Evolutionary conservation across 2,113 vertebrate genomes (phyloP).

Genomic region (Phyllostomus hastatus): DNA sequence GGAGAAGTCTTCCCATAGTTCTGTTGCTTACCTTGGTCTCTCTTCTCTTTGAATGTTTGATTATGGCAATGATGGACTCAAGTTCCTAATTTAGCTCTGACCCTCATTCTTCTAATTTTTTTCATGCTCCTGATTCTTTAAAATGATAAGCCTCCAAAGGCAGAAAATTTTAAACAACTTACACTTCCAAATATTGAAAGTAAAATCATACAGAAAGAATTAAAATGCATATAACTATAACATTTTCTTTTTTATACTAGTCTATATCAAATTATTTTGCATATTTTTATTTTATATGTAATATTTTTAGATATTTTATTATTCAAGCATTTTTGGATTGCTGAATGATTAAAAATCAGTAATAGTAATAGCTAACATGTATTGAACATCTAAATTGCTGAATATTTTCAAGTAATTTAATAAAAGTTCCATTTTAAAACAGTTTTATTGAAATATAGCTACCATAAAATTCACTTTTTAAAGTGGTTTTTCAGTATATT

Average conservation of each 20-base stretch:
- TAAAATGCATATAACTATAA: background rate
- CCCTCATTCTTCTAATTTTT: background rate
- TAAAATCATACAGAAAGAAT: background rate
- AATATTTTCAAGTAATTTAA: background rate
- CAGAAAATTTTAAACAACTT: background rate
- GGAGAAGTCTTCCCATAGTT: background rate
- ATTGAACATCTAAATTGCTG: background rate
- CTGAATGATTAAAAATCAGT: background rate
- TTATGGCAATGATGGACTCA: background rate
- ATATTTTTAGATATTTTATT: background rate
- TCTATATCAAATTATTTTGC: background rate
- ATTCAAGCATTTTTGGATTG: background rate
- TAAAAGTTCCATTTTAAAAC: background rate
- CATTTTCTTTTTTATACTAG: background rate
- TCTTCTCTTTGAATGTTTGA: background rate
- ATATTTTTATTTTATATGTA: background rate
- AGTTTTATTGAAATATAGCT: background rate
- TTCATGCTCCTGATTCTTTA: slow-evolving; percentile 4
- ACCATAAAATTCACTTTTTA: background rate
- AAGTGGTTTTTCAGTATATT: background rate
- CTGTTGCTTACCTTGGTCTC: background rate
- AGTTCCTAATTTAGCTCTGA: background rate
- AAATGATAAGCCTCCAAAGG: background rate
- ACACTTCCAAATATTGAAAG: background rate
- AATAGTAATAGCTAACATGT: background rate